These are phyloP conservation scores for Antennarius striatus DNA, from an alignment of 2,113 vertebrate species.

Conservation along the genomic window DNA sequence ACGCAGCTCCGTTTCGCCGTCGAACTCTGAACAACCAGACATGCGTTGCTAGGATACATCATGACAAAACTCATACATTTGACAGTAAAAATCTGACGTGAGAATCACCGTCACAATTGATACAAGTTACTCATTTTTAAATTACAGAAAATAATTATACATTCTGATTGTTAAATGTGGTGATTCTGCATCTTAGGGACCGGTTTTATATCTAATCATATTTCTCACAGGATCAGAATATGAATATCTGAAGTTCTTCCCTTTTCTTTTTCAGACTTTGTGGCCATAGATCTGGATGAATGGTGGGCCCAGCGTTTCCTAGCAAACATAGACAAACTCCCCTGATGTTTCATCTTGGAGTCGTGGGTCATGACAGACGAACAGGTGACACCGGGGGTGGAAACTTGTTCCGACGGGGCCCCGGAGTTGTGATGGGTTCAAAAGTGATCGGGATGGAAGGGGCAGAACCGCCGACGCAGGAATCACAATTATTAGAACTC, in stretches of 20 bases:
- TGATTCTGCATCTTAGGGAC: no score
- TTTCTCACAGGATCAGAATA: background rate
- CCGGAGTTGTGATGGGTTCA: conserved; percentile 7
- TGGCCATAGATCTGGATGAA: conserved; percentile 92
- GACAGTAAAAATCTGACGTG: no score
- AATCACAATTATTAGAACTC: conserved; percentile 28
- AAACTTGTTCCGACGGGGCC: background rate
- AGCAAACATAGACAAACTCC: conserved; percentile 87
- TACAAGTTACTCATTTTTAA: no score
- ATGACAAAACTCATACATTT: no score
- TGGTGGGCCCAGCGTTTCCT: conserved; percentile 95
- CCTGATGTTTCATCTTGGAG: conserved; percentile 49
- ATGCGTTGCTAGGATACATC: no score
- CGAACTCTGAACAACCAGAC: no score
- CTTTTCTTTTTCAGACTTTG: conserved; percentile 79
- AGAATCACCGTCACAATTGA: no score
- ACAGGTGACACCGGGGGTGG: conserved; percentile 11
- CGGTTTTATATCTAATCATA: no score
- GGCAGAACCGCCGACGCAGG: conserved; percentile 25
- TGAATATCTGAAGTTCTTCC: background rate
- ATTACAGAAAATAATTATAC: no score
- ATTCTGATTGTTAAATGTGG: no score
- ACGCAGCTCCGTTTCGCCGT: no score
- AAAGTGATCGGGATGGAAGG: conserved; percentile 28
- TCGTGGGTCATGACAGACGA: conserved; percentile 7